These are phyloP conservation scores for Leptinotarsa lineolata DNA, from an alignment of 1,140 invertebrate species.

Conservation along the genomic window DNA sequence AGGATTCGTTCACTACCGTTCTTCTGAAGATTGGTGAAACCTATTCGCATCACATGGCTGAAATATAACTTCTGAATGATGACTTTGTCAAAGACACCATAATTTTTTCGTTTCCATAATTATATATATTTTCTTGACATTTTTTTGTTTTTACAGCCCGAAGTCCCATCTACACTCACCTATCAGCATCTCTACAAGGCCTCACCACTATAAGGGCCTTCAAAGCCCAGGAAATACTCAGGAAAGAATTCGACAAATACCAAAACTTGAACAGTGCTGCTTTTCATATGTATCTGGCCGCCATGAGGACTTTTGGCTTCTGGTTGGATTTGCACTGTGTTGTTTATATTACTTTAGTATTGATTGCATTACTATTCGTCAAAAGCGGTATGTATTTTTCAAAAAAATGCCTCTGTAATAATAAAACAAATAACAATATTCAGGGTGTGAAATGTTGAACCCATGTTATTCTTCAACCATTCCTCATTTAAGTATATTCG, in stretches of 20 bases:
- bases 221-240: constrained; percentile 67
- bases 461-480: no score
- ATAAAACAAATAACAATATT: no score
- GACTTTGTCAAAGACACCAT: no score
- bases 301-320: constrained; percentile 64
- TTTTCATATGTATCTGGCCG: constrained; percentile 68
- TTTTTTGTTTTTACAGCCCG: constrained; percentile 59
- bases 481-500: no score
- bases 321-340: constrained; percentile 72
- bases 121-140: no score
- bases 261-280: constrained; percentile 65
- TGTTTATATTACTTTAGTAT: constrained; percentile 64
- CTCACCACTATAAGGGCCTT: constrained; percentile 80
- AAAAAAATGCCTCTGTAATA: no score
- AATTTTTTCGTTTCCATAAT: no score
- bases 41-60: no score
- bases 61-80: no score
- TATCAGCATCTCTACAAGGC: constrained; percentile 78
- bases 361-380: constrained; percentile 61
- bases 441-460: no score
- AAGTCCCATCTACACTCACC: constrained; percentile 82
- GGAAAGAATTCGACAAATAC: constrained; percentile 69
- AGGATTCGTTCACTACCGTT: no score
- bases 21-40: no score
- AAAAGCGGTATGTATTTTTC: constrained; percentile 49